A percentile compares a stretch with the other conserved stretches of the same genome.
Evolutionary conservation across 2,888 invertebrate genomes (phyloP).

Genomic region (Drosophila silvestris): DNA sequence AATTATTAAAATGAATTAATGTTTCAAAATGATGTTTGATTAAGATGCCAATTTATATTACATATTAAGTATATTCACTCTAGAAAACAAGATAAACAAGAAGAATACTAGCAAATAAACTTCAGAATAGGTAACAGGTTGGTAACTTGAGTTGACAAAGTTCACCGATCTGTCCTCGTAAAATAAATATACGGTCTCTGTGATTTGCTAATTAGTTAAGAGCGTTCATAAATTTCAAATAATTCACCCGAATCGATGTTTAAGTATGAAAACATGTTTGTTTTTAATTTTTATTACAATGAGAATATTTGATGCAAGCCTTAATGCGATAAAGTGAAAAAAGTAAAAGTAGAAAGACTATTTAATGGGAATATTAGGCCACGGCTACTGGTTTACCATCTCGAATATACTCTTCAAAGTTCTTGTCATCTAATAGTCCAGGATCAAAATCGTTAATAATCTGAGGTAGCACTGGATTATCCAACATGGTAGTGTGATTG

Average conservation of each 20-base stretch:
- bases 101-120: no score
- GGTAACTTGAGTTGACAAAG: neutral
- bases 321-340: slow-evolving; percentile 13
- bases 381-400: slow-evolving; percentile 65
- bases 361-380: slow-evolving; percentile 29
- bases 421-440: slow-evolving; percentile 76
- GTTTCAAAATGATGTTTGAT: no score
- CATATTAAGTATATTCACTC: no score
- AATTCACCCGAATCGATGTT: slow-evolving; percentile 1
- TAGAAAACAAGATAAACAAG: no score
- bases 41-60: no score
- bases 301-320: slow-evolving; percentile 17
- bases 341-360: neutral
- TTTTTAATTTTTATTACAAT: slow-evolving; percentile 7
- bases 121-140: no score
- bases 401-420: slow-evolving; percentile 80
- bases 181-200: neutral
- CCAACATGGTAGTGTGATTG: slow-evolving; percentile 89
- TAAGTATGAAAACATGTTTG: slow-evolving; percentile 16
- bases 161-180: neutral
- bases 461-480: slow-evolving; percentile 88
- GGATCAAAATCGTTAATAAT: slow-evolving; percentile 87
- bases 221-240: neutral
- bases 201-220: slow-evolving; percentile 9
- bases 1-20: no score